A percentile compares a stretch with the other conserved stretches of the same genome.
These are phyloP conservation scores for Pammene aurita DNA, from an alignment of 2,888 invertebrate genomes.

Conservation along the genomic window DNA sequence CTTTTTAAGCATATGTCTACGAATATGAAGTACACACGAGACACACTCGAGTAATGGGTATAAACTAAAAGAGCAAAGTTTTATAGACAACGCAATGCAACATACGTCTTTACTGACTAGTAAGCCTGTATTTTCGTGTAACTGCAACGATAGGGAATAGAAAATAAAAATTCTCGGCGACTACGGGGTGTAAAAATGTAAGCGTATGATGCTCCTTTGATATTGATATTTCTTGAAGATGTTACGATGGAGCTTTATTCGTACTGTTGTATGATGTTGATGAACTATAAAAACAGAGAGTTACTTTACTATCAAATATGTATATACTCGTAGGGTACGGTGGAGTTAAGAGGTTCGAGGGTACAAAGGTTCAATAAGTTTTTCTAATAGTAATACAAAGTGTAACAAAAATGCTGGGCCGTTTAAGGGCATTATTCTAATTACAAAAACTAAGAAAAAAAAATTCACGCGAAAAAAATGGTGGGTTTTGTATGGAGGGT, in stretches of 20 bases:
- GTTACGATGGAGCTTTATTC: slow-evolving; percentile 26
- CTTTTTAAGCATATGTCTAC: neutral
- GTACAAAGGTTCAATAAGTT: neutral
- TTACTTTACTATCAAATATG: neutral
- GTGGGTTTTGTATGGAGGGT: too few species aligned
- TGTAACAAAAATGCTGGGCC: too few species aligned
- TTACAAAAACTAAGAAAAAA: too few species aligned
- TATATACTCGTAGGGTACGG: neutral
- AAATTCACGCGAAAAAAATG: too few species aligned
- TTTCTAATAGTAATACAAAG: too few species aligned
- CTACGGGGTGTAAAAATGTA: slow-evolving; percentile 34
- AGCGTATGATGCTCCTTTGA: slow-evolving; percentile 31
- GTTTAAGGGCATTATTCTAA: too few species aligned
- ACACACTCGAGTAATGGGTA: slow-evolving; percentile 44
- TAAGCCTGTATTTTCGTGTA: slow-evolving; percentile 20
- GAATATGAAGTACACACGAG: slow-evolving; percentile 60
- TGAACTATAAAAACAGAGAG: neutral
- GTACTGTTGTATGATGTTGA: slow-evolving; percentile 1
- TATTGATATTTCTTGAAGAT: slow-evolving; percentile 22
- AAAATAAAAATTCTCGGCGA: slow-evolving; percentile 40
- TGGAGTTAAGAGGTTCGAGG: neutral
- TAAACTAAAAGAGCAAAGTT: slow-evolving; percentile 35
- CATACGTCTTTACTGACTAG: slow-evolving; percentile 14
- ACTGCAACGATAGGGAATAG: slow-evolving; percentile 37
- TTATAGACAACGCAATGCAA: neutral